Evolutionary conservation across 2,888 invertebrate genomes (phyloP), one percentile per base, ranked within the genome.

Genomic region (Cyclophora albipunctata): DNA sequence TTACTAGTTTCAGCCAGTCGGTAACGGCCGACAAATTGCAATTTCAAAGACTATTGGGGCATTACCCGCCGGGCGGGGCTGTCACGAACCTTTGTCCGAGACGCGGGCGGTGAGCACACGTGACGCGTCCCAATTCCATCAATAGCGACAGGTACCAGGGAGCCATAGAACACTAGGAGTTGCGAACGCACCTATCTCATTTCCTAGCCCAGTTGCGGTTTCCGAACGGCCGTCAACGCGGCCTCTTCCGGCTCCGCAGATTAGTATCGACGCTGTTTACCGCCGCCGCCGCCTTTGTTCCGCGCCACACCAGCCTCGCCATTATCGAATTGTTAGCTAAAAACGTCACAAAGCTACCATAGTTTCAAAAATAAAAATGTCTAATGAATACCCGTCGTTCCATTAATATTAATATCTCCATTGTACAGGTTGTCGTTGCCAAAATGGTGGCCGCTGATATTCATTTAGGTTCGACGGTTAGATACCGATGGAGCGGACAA

Each of bases 171-270:
- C 66, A 66, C 67, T 67, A 73, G 74, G 70, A 79, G 80, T 75
- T 82, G 77, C 74, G 69, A 75, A 72, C 43, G 77, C 78, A 81
- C 75, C 84, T 87, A 88, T 87, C 87, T 87, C 87, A 87, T 88
- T 87, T 88, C 87, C 87, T 85, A 87, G 83, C 85, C 83, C 86
- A 84, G 86, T 85, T 82, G 84, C 72, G 78, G 83, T 67, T 84
- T 86, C 86, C 85, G 86, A 81, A 76, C 75, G 72, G 79, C 80
- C 85, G 84, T 79, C 81, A 80, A 80, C 81, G 71, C 73, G 72
- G 74, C 72, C 76, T 72, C 78, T 76, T 87, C 87, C 87, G 86
- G 85, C 86, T 86, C 81, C 81, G 64, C 73, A 85, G 87, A 88
- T 88, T 86, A 86, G 80, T 84, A 88, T 88, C 87, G 81, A 78